These are phyloP conservation scores for Bugulina stolonifera DNA, from an alignment of 2,888 invertebrate species.

Conservation along the genomic window DNA sequence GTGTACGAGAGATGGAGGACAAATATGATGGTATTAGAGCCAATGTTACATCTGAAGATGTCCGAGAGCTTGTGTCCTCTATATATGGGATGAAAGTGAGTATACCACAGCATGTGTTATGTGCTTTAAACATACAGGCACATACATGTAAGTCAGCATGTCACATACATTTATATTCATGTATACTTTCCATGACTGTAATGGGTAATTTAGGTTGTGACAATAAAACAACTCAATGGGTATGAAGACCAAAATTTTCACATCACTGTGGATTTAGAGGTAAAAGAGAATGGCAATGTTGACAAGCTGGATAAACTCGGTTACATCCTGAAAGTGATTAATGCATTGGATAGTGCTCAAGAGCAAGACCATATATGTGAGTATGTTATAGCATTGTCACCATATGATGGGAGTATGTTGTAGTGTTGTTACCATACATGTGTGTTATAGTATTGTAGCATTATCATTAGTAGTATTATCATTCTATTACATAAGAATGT, in stretches of 20 bases:
- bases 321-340: background rate
- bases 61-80: background rate
- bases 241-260: slow-evolving; percentile 18
- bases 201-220: background rate
- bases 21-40: background rate
- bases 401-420: no score
- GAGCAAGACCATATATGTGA: background rate
- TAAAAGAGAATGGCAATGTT: background rate
- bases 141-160: no score
- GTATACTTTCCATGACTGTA: no score
- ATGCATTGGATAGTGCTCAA: background rate
- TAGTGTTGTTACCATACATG: no score
- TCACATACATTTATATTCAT: no score
- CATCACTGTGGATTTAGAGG: background rate
- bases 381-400: no score
- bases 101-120: no score
- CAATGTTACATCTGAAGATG: background rate
- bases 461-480: no score
- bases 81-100: background rate
- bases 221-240: slow-evolving; percentile 6
- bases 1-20: no score
- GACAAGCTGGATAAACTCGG: background rate
- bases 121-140: no score
- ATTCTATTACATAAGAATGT: no score
- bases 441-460: no score